A percentile compares a stretch with the other conserved stretches of the same genome.
These are phyloP conservation scores for Gallinago solitaria DNA, from an alignment of 2,797 vertebrate species.

Conservation along the genomic window DNA sequence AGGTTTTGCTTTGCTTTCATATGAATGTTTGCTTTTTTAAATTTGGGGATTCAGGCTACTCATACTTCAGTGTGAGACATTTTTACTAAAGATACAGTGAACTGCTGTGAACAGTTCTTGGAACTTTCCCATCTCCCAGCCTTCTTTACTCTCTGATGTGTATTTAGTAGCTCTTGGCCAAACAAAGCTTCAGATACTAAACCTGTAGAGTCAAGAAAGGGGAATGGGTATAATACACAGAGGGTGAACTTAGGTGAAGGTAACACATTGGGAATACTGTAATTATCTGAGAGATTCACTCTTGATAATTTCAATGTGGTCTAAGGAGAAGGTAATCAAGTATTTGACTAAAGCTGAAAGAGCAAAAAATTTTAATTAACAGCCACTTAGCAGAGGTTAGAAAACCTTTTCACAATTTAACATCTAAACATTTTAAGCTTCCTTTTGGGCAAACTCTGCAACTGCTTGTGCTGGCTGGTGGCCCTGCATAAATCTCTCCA, in stretches of 20 bases:
- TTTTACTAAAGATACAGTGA: background rate
- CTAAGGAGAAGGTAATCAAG: background rate
- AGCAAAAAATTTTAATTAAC: background rate
- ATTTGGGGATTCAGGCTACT: background rate
- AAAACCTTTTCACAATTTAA: background rate
- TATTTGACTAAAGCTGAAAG: background rate
- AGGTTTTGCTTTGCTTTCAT: conserved; percentile 48
- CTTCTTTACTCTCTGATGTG: background rate
- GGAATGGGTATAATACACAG: background rate
- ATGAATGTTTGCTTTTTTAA: background rate
- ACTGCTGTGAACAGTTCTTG: background rate
- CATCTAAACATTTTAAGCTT: background rate
- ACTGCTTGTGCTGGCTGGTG: background rate
- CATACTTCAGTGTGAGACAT: background rate
- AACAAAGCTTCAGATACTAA: background rate
- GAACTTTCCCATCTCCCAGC: background rate
- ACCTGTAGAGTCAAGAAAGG: background rate
- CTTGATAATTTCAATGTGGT: background rate
- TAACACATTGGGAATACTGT: background rate
- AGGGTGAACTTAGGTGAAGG: background rate
- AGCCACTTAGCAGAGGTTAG: background rate
- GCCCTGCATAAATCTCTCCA: background rate
- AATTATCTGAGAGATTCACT: background rate
- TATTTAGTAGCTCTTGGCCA: background rate
- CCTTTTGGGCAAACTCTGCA: background rate